Conservation (phyloP, 1,140 invertebrate species). For the Calliphora vicina region DNA sequence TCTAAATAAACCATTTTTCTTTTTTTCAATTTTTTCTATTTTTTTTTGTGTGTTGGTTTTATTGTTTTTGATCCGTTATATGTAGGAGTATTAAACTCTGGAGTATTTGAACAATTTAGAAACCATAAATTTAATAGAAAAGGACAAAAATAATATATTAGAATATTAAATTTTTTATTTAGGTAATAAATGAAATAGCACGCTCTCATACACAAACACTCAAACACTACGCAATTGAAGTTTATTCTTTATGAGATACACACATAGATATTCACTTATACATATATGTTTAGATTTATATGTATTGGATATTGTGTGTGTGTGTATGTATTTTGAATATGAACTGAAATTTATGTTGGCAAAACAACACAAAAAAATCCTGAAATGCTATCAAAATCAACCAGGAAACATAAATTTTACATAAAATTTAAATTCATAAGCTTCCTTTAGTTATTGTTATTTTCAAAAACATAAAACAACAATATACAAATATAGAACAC, state of each 20-base stretch:
- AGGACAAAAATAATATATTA: background rate
- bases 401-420: constrained; percentile 28
- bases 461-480: background rate
- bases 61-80: background rate
- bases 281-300: background rate
- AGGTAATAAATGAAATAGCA: background rate
- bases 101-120: background rate
- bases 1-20: background rate
- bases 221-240: background rate
- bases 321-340: background rate
- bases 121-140: constrained; percentile 11
- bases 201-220: background rate
- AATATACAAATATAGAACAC: background rate
- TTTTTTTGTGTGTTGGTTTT: no score
- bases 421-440: constrained; percentile 30
- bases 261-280: background rate
- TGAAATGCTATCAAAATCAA: constrained; percentile 9
- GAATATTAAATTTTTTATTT: background rate
- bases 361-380: background rate
- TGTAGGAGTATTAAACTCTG: background rate
- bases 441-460: constrained; percentile 19
- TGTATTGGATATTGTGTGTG: background rate
- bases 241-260: background rate
- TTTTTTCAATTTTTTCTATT: background rate
- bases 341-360: background rate